Evolutionary conservation across 2,797 vertebrate species (phyloP).

Genomic region (Limosa lapponica): DNA sequence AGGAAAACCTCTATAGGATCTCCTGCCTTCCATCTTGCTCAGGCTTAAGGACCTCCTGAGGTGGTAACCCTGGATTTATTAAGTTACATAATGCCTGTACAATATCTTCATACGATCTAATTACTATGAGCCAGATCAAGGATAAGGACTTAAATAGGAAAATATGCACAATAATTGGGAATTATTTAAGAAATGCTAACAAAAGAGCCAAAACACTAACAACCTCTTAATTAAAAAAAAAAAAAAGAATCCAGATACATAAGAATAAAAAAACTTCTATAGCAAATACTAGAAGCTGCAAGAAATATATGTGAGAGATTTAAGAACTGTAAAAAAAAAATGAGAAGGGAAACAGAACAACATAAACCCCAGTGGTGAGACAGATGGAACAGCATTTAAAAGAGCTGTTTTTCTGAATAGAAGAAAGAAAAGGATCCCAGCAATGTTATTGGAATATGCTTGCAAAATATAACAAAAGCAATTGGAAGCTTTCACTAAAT

Average conservation of each 20-base stretch:
- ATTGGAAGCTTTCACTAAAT: background rate
- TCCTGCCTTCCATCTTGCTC: background rate
- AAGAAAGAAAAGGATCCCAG: background rate
- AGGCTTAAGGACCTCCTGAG: background rate
- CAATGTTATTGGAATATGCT: background rate
- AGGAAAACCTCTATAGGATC: background rate
- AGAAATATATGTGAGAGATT: background rate
- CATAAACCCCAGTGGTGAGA: background rate
- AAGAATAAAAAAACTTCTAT: background rate
- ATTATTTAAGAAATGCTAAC: background rate
- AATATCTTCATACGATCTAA: background rate
- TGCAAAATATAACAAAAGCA: background rate
- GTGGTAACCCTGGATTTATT: background rate
- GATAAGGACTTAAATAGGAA: background rate
- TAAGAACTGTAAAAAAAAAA: background rate
- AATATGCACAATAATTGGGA: background rate
- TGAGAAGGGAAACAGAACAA: background rate
- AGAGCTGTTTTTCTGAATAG: background rate
- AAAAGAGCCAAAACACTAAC: background rate
- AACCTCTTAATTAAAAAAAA: background rate
- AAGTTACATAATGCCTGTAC: background rate
- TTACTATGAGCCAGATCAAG: background rate
- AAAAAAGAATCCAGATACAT: background rate
- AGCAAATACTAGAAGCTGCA: background rate
- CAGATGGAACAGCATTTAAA: background rate